phyloP scores from a whole-genome alignment of 2,888 invertebrate species.

The Glyphotaelius pellucidus region DNA sequence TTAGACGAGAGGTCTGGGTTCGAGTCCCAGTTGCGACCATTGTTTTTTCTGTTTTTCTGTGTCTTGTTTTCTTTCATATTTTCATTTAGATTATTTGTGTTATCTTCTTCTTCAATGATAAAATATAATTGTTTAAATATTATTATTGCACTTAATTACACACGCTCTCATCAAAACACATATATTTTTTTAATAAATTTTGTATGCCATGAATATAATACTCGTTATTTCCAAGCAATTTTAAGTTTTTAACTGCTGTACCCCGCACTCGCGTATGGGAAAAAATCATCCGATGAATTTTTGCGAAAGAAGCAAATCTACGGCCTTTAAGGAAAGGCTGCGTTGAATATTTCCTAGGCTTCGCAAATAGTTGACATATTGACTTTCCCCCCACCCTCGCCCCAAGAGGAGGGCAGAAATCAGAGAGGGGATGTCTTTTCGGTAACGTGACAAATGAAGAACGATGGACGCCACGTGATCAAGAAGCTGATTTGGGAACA shows the following conservation, averaged over 20 bases:
- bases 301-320: not conserved
- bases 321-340: not conserved
- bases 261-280: not conserved
- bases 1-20: too few relatives aligned
- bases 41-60: too few relatives aligned
- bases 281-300: not conserved
- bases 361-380: constrained; percentile 8
- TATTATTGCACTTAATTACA: too few relatives aligned
- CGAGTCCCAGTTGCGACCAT: too few relatives aligned
- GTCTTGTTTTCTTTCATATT: too few relatives aligned
- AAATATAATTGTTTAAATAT: too few relatives aligned
- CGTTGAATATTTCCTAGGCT: constrained; percentile 2
- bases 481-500: not conserved
- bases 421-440: not conserved
- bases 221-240: not conserved
- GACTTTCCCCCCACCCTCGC: not conserved
- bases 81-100: too few relatives aligned
- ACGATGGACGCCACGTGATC: constrained; percentile 14
- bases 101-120: too few relatives aligned
- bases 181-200: too few relatives aligned
- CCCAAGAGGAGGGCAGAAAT: not conserved
- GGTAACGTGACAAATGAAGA: constrained; percentile 18
- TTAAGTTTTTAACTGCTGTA: not conserved
- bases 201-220: not conserved
- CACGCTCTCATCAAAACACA: too few relatives aligned